Conservation (phyloP, 2,888 invertebrate genomes). For the Elegia similella region DNA sequence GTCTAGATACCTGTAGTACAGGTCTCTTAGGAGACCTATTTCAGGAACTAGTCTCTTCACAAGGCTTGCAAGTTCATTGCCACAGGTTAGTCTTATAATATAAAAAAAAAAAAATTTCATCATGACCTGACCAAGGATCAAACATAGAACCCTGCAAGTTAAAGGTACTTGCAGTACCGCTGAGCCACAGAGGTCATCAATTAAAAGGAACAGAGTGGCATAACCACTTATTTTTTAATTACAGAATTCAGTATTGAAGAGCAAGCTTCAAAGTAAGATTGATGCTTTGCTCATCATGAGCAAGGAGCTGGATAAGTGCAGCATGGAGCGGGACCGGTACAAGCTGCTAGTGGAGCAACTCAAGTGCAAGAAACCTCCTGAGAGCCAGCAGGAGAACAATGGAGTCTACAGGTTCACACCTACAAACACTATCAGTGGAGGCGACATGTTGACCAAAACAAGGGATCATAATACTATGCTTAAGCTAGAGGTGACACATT, state of each 20-base stretch:
- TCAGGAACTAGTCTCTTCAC: too few relatives aligned
- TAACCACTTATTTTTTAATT: conserved; percentile 27
- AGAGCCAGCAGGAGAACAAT: conserved; percentile 40
- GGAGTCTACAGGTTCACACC: conserved; percentile 56
- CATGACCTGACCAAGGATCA: too few relatives aligned
- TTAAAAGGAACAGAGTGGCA: too few relatives aligned
- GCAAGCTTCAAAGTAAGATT: conserved; percentile 90
- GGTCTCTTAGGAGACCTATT: too few relatives aligned
- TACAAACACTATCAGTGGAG: conserved; percentile 74
- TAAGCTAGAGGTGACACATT: conserved; percentile 64
- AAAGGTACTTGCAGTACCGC: too few relatives aligned
- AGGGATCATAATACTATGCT: conserved; percentile 82
- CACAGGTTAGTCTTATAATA: too few relatives aligned
- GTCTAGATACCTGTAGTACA: too few relatives aligned
- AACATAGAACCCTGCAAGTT: too few relatives aligned
- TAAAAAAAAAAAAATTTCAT: too few relatives aligned
- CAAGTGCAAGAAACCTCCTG: conserved; percentile 68
- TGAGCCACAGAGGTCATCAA: too few relatives aligned
- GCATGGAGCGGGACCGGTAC: conserved; percentile 89
- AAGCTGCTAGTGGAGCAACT: conserved; percentile 91
- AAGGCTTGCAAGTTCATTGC: too few relatives aligned
- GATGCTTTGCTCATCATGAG: conserved; percentile 91
- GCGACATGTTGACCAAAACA: conserved; percentile 81
- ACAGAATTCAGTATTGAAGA: conserved; percentile 84
- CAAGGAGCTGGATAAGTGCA: conserved; percentile 88